Conservation (phyloP, 2,113 vertebrate genomes). For the Saguinus imperator region DNA sequence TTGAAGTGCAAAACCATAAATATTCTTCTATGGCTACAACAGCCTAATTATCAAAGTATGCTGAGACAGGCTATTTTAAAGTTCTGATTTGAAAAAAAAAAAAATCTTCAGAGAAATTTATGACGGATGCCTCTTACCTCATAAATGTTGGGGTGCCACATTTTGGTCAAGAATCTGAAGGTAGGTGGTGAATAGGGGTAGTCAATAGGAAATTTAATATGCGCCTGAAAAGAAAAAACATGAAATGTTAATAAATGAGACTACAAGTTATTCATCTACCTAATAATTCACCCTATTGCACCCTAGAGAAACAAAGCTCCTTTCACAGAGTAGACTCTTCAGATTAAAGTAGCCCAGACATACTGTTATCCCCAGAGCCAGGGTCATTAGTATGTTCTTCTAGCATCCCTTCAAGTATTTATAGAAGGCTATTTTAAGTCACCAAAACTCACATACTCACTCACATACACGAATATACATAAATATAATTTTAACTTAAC, state of each 20-base stretch:
- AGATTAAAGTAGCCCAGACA: constrained; percentile 38
- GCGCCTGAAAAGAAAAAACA: constrained; percentile 88
- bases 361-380: neutral
- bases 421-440: neutral
- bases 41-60: neutral
- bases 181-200: constrained; percentile 99
- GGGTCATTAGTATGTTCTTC: constrained; percentile 12
- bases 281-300: constrained; percentile 54
- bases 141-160: constrained; percentile 99
- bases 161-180: constrained; percentile 99
- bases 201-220: constrained; percentile 99
- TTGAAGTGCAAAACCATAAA: neutral
- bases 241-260: constrained; percentile 61
- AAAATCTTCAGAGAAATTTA: constrained; percentile 51
- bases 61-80: constrained; percentile 8
- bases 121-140: constrained; percentile 88
- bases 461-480: neutral
- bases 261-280: constrained; percentile 17
- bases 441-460: neutral
- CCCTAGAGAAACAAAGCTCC: neutral
- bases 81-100: constrained; percentile 38
- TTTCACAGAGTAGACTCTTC: neutral
- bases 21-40: neutral
- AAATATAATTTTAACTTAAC: constrained; percentile 39
- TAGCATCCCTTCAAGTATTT: constrained; percentile 39